Conservation (phyloP, 37 sponge, comb jelly and placozoan species). For the Beroe ovata region DNA sequence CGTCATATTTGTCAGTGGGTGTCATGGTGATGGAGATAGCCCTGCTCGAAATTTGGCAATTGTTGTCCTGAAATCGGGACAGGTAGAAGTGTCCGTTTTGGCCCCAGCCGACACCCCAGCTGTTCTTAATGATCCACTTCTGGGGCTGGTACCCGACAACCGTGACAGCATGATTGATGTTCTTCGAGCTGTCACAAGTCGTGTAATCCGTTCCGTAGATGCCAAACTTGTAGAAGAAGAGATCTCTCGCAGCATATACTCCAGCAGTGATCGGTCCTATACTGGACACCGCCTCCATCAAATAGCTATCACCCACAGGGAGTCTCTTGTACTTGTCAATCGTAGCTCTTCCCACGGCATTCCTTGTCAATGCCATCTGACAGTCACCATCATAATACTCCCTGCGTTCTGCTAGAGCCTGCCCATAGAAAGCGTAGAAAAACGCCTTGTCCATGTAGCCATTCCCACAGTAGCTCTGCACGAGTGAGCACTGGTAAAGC, state of each 20-base stretch:
- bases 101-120: slow-evolving; percentile 15
- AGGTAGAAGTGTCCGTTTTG: background rate
- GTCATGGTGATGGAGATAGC: background rate
- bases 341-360: background rate
- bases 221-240: slow-evolving; percentile 1
- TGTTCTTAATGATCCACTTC: slow-evolving; percentile 40
- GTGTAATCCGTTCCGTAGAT: background rate
- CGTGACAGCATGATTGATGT: slow-evolving; percentile 34
- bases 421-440: background rate
- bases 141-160: slow-evolving; percentile 32
- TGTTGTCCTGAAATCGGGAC: background rate
- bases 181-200: too few species aligned
- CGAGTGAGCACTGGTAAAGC: background rate
- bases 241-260: background rate
- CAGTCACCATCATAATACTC: slow-evolving; percentile 2
- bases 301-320: background rate
- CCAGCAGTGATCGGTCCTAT: background rate
- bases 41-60: background rate
- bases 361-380: background rate
- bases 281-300: background rate
- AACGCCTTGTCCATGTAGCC: slow-evolving; percentile 25
- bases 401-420: background rate
- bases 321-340: background rate
- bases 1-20: background rate
- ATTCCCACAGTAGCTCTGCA: background rate